phyloP scores from a whole-genome alignment of 2,797 vertebrate genomes.

The Ctenochaetus hawaiiensis region DNA sequence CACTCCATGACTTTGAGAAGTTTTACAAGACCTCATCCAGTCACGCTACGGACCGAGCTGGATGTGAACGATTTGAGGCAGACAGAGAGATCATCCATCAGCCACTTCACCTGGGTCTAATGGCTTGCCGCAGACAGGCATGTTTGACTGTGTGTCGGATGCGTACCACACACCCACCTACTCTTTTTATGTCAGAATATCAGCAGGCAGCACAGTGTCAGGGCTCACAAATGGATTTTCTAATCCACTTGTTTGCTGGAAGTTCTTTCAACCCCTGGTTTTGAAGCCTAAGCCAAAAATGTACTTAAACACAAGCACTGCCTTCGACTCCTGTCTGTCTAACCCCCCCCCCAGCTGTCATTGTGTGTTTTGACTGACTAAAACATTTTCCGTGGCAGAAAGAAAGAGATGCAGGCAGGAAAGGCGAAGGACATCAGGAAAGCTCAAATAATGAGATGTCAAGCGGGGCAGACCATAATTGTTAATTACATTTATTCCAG shows the following conservation, averaged over 20 bases:
- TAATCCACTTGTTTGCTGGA: conserved; percentile 83
- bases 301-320: conserved; percentile 78
- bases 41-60: conserved; percentile 62
- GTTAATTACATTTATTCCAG: conserved; percentile 84
- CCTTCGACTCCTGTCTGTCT: conserved; percentile 64
- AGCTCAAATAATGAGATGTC: conserved; percentile 84
- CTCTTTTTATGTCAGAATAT: conserved; percentile 77
- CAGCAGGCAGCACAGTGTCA: conserved; percentile 73
- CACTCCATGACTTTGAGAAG: conserved; percentile 75
- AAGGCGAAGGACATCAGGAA: conserved; percentile 78
- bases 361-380: conserved; percentile 67
- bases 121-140: conserved; percentile 69
- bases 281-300: conserved; percentile 81
- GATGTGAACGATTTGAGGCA: conserved; percentile 63
- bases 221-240: conserved; percentile 81
- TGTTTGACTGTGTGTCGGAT: conserved; percentile 74
- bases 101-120: conserved; percentile 77
- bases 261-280: conserved; percentile 76
- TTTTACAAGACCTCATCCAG: conserved; percentile 67
- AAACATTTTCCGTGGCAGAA: conserved; percentile 60
- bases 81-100: conserved; percentile 77
- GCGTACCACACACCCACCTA: conserved; percentile 64
- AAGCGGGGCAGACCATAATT: conserved; percentile 81
- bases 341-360: conserved; percentile 45
- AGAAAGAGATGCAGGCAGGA: conserved; percentile 51